A percentile compares a stretch with the other conserved stretches of the same genome.
Conservation (phyloP, 1,140 invertebrate genomes). For the Pseudomyrmex pallidus region DNA sequence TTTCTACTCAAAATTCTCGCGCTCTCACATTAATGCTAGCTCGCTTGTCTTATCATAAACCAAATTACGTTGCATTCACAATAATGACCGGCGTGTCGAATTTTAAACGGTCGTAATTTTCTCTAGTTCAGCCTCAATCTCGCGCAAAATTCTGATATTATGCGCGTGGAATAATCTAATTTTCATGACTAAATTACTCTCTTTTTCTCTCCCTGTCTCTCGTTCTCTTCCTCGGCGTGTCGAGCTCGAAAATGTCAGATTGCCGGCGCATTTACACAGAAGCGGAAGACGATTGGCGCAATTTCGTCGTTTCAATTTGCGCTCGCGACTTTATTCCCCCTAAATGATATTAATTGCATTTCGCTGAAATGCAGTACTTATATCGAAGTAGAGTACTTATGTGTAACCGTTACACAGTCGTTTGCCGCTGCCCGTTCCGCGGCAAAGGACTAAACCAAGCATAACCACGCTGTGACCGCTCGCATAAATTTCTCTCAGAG, state of each 20-base stretch:
- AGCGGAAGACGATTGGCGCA: constrained; percentile 21
- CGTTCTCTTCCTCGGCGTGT: neutral
- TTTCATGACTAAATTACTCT: constrained; percentile 31
- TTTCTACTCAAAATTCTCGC: neutral
- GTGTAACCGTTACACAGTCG: neutral
- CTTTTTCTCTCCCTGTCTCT: constrained; percentile 20
- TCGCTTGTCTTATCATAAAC: neutral
- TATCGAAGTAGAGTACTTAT: no score
- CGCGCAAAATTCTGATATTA: constrained; percentile 44
- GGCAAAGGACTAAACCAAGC: constrained; percentile 8
- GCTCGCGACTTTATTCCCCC: constrained; percentile 14
- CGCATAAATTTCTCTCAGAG: constrained; percentile 34
- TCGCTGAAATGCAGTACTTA: neutral
- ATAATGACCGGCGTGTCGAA: constrained; percentile 11
- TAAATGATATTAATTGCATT: constrained; percentile 22
- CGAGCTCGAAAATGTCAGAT: neutral
- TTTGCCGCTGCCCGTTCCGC: no score
- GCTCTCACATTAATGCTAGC: neutral
- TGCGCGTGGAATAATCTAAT: constrained; percentile 40
- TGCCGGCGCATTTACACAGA: constrained; percentile 3
- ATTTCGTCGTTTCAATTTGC: constrained; percentile 48
- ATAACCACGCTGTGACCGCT: constrained; percentile 25
- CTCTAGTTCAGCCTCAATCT: constrained; percentile 7
- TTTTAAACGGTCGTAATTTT: constrained; percentile 28
- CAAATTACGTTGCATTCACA: constrained; percentile 25